These are phyloP conservation scores for Nesoenas mayeri DNA, from an alignment of 2,113 vertebrate species.

Conservation along the genomic window DNA sequence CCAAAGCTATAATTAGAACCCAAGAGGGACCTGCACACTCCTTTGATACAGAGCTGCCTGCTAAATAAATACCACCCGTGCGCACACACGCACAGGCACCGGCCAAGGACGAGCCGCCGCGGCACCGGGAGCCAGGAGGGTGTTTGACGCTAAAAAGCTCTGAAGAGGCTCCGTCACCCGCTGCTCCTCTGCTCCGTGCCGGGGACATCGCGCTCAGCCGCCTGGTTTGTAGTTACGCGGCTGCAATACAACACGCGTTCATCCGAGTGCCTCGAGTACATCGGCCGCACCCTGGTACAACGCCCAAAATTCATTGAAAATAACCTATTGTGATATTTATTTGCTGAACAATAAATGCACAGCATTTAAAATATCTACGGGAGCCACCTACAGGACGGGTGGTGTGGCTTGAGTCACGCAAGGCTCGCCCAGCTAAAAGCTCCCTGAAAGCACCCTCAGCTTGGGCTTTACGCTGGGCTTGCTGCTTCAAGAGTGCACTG, in stretches of 20 bases:
- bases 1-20: conserved; percentile 69
- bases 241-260: background rate
- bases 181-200: background rate
- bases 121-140: background rate
- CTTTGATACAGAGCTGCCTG: conserved; percentile 67
- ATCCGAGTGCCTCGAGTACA: background rate
- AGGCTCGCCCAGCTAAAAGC: background rate
- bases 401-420: rapidly evolving
- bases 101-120: background rate
- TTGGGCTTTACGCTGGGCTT: background rate
- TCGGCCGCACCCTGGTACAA: background rate
- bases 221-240: background rate
- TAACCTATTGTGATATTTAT: rapidly evolving
- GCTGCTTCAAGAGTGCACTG: background rate
- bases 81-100: background rate
- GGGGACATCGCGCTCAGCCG: background rate
- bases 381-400: background rate
- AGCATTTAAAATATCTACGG: background rate
- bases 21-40: conserved; percentile 45
- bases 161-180: background rate
- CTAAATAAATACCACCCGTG: conserved; percentile 32
- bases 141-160: conserved; percentile 33
- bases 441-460: background rate
- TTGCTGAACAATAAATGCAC: background rate
- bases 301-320: background rate